Evolutionary conservation across 2,888 invertebrate genomes (phyloP), one percentile per base, ranked within the genome.

Genomic region (Caenorhabditis parvicauda): DNA sequence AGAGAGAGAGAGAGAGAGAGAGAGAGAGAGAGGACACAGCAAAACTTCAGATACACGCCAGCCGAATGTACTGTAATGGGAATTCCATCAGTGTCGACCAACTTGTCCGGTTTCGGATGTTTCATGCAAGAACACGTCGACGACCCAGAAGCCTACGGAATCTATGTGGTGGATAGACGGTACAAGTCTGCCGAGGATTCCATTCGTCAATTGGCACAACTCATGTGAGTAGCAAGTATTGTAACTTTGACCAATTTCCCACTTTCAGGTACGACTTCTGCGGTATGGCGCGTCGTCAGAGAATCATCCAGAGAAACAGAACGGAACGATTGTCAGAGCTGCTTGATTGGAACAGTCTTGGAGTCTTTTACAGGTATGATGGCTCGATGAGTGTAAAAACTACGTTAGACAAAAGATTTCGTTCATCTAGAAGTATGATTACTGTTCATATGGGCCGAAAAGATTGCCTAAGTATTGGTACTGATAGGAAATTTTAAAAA

Each of bases 11-110:
- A n/a, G n/a, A n/a, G n/a, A n/a, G n/a, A n/a, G n/a, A n/a, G n/a
- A n/a, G n/a, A n/a, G n/a, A n/a, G n/a, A n/a, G n/a, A n/a, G n/a
- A n/a, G n/a, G n/a, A n/a, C n/a, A n/a, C n/a, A 14, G 39, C 12
- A 38, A 38, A n/a, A n/a, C 21, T 44, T 21, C n/a, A 56, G 65
- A 25, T 70, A 70, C 49, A 70, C 70, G 63, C 37, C 75, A 82
- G 98, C 96, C 0, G 98, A 98, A 83, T 98, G 98, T 79, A 99
- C 98, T 0, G 95, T 98, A n/a, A 96, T 98, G 96, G 98, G 98
- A 0, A 96, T 98, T 75, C 98, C 98, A 0, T 94, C 92, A 77
- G 87, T 98, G 70, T 94, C 96, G 0, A 98, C 98, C 9, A 99
- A 98, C 82, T 84, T 99, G 3, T 95, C 95, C 43, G 92, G 90